Conservation (phyloP, 2,797 vertebrate species). For the Molossus molossus region DNA sequence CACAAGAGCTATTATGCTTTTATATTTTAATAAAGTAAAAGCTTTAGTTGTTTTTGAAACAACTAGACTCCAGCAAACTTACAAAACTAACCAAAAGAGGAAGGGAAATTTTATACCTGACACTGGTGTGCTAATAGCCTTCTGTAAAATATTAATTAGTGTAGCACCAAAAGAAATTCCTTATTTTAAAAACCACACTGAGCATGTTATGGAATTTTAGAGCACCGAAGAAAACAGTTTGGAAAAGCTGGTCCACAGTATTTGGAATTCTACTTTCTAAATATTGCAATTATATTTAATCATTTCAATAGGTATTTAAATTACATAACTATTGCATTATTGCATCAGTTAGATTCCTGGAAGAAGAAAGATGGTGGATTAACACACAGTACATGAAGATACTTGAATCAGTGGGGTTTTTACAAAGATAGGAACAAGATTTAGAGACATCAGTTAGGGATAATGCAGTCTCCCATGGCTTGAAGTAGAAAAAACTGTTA, state of each 20-base stretch:
- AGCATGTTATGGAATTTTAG: not conserved
- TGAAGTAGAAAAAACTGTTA: not conserved
- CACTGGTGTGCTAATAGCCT: not conserved
- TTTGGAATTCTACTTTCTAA: constrained; percentile 2
- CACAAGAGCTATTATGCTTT: not conserved
- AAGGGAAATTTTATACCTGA: not conserved
- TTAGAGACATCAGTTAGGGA: not conserved
- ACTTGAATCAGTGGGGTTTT: not conserved
- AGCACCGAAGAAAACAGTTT: not conserved
- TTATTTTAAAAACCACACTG: not conserved
- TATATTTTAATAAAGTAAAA: constrained; percentile 17
- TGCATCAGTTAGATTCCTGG: not conserved
- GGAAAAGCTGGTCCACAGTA: not conserved
- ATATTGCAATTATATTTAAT: not conserved
- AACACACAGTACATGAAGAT: not conserved
- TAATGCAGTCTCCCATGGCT: not conserved
- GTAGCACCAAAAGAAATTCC: not conserved
- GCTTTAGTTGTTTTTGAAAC: constrained; percentile 9
- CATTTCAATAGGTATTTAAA: not conserved
- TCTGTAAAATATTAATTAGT: constrained; percentile 1
- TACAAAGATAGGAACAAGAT: not conserved
- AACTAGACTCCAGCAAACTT: not conserved
- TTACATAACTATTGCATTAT: not conserved
- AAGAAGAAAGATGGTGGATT: not conserved
- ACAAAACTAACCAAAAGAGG: not conserved